Percentiles rank a stretch among this genome's conserved stretches.
Evolutionary conservation across 2,113 vertebrate genomes (phyloP).

Genomic region (Sinocyclocheilus anophthalmus): DNA sequence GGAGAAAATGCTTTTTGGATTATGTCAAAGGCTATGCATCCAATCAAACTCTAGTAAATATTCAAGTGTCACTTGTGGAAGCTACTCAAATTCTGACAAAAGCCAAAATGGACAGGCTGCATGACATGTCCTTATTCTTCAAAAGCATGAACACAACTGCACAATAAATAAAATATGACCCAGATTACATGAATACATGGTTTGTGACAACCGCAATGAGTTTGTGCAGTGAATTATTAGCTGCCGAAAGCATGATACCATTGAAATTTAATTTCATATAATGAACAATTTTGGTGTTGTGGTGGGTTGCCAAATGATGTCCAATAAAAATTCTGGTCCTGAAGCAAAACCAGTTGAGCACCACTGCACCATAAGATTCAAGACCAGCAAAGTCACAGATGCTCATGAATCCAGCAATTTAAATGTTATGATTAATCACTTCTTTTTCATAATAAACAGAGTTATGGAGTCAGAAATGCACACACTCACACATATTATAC

Average conservation of each 20-base stretch:
- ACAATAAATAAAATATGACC: not conserved
- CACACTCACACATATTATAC: not conserved
- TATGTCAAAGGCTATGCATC: not conserved
- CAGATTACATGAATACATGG: not conserved
- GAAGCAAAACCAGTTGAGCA: constrained; percentile 10
- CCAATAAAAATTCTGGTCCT: constrained; percentile 29
- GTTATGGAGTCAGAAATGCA: not conserved
- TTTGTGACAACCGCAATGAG: constrained; percentile 6
- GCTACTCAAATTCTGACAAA: not conserved
- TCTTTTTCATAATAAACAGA: not conserved
- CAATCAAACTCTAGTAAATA: not conserved
- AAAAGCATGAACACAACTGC: not conserved
- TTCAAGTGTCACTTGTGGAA: not conserved
- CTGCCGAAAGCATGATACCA: constrained; percentile 16
- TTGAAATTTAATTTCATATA: constrained; percentile 10
- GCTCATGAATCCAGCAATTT: not conserved
- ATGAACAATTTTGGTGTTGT: constrained; percentile 32
- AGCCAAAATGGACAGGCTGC: not conserved
- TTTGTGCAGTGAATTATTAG: not conserved
- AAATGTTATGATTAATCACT: not conserved
- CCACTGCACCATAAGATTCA: constrained; percentile 11
- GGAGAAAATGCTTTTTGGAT: not conserved
- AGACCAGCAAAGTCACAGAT: not conserved
- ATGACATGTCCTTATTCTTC: not conserved
- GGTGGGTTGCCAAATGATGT: constrained; percentile 3